Evolutionary conservation across 2,888 invertebrate species (phyloP).

Genomic region (Arge pagana): DNA sequence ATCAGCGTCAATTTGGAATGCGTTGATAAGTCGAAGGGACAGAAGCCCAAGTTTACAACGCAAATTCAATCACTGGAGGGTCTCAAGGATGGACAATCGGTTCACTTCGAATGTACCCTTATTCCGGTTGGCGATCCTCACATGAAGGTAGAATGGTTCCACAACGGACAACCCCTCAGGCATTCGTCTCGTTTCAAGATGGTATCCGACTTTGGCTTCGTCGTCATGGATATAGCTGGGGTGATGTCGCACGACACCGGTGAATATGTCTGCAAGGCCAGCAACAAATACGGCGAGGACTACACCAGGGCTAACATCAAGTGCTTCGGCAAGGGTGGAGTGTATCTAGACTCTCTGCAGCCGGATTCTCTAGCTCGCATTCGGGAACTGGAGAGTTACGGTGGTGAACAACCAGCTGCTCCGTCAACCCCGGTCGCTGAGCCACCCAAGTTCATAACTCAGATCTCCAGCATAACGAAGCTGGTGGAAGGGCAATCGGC

Average conservation of each 20-base stretch:
- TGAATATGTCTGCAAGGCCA: constrained; percentile 90
- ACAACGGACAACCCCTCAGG: constrained; percentile 86
- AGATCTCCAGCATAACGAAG: constrained; percentile 81
- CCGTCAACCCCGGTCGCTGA: constrained; percentile 72
- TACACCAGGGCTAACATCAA: constrained; percentile 83
- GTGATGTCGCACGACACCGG: constrained; percentile 92
- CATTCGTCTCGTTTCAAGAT: constrained; percentile 91
- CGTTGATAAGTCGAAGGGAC: constrained; percentile 82
- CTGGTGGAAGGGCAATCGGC: constrained; percentile 94
- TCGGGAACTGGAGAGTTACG: constrained; percentile 77
- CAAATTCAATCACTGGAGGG: constrained; percentile 83
- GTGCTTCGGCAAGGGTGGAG: constrained; percentile 83
- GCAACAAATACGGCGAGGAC: constrained; percentile 89
- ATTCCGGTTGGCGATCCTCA: constrained; percentile 93
- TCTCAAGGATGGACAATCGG: constrained; percentile 90
- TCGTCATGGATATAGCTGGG: constrained; percentile 92
- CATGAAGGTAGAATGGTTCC: constrained; percentile 95
- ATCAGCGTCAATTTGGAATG: constrained; percentile 83
- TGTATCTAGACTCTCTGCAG: constrained; percentile 86
- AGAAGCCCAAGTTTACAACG: constrained; percentile 86
- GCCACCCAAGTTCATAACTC: constrained; percentile 88
- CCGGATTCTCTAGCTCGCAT: constrained; percentile 89
- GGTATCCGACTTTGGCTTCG: constrained; percentile 94
- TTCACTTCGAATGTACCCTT: constrained; percentile 93
- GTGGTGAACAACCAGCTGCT: constrained; percentile 68